Evolutionary conservation across 2,113 vertebrate species (phyloP).

Genomic region (Sander lucioperca): DNA sequence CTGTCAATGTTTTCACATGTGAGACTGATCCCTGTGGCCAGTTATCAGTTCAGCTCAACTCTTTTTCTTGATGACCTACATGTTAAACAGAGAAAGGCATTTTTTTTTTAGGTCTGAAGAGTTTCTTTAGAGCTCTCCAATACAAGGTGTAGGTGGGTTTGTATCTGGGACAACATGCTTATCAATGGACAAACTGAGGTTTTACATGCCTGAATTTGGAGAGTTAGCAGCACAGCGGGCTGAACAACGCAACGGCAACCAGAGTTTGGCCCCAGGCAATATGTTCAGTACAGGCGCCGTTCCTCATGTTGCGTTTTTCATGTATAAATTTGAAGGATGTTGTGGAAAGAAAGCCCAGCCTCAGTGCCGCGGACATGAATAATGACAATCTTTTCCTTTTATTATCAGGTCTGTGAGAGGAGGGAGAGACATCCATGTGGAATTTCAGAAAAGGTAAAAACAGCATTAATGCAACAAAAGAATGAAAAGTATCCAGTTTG

Average conservation of each 20-base stretch:
- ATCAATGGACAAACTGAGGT: slow-evolving; percentile 11
- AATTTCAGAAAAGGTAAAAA: neutral
- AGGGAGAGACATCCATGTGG: neutral
- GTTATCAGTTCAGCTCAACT: neutral
- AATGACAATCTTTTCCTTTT: slow-evolving; percentile 13
- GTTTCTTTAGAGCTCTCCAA: neutral
- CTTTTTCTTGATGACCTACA: neutral
- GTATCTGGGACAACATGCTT: neutral
- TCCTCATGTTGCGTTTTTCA: slow-evolving; percentile 23
- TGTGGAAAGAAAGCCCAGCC: neutral
- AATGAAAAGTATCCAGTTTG: neutral
- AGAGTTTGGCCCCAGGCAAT: slow-evolving; percentile 26
- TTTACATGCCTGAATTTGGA: slow-evolving; percentile 4
- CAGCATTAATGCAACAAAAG: neutral
- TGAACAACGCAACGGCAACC: neutral
- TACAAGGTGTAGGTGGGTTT: neutral
- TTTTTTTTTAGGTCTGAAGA: neutral
- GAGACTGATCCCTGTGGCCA: neutral
- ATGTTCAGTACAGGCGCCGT: neutral
- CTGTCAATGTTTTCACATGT: neutral
- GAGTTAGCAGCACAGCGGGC: slow-evolving; percentile 9
- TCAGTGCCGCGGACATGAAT: neutral
- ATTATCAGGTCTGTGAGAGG: neutral
- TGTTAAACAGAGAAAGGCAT: neutral
- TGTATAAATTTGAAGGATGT: slow-evolving; percentile 23